These are phyloP conservation scores for Pollenia labialis DNA, from an alignment of 2,888 invertebrate genomes.

Conservation along the genomic window DNA sequence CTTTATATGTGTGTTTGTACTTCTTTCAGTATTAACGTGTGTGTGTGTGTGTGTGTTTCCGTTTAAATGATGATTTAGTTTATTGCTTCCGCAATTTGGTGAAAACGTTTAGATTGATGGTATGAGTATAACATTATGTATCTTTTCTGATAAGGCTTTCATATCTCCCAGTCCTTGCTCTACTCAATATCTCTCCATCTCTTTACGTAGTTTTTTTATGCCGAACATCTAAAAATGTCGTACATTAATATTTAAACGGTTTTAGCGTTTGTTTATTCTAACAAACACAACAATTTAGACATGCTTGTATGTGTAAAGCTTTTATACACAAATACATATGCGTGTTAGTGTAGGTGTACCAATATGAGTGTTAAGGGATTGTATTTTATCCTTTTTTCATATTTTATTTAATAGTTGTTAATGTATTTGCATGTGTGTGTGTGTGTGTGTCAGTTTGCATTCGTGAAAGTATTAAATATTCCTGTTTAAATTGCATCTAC, in stretches of 20 bases:
- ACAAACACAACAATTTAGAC: conserved; percentile 3
- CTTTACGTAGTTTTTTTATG: neutral
- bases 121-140: conserved; percentile 34
- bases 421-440: neutral
- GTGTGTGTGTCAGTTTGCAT: neutral
- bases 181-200: neutral
- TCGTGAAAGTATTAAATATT: neutral
- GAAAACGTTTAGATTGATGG: conserved; percentile 63
- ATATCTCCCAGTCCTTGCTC: too few relatives aligned
- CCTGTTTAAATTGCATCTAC: conserved; percentile 16
- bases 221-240: conserved; percentile 60
- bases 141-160: neutral
- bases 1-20: neutral
- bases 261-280: conserved; percentile 33
- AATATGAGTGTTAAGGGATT: too few relatives aligned
- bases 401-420: conserved; percentile 41
- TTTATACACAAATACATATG: neutral
- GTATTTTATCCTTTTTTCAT: conserved; percentile 39
- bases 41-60: conserved; percentile 7
- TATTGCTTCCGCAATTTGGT: conserved; percentile 70
- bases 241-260: conserved; percentile 66
- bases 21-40: neutral
- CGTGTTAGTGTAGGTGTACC: neutral
- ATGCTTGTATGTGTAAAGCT: neutral
- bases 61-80: conserved; percentile 70